Base-by-base conservation (phyloP, 2,113 vertebrate species). In the Clarias macrocephalus region DNA sequence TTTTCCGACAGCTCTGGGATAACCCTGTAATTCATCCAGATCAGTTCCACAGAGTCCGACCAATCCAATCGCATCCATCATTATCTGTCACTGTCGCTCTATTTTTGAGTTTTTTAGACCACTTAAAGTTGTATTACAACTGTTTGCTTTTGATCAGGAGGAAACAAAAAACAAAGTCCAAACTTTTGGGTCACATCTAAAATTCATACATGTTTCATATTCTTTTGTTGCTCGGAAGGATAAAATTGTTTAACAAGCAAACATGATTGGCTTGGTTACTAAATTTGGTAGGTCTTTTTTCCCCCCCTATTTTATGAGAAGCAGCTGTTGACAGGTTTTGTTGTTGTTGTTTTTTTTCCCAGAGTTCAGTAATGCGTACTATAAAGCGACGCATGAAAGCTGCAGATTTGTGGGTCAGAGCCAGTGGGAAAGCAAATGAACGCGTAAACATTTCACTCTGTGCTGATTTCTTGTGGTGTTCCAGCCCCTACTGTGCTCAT, bases 41-140 rank as follows among this genome's bases (percentile, higher is more conserved):
- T 92, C 90, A 72, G 83, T 86, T 86, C 85, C 79, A 82, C 82
- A 89, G 70, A 83, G 85, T 85, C 73, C 88, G 1, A 87, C 84
- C 91, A 65, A 42, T 82, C 75, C 93, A 93, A 89, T 91, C 88
- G 63, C 86, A 89, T 91, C 90, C 90, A 91, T 93, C 86, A 90
- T 94, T 90, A 91, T 60, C 88, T 92, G 90, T 92, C 89, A 90
- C 25, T 52, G 68, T 54, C 68, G 88, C 76, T 92, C 94, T 89
- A 92, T 91, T 95, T 91, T 93, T 85, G 87, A 86, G 80, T 91
- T 94, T 93, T 93, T 92, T 90, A 93, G 88, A 85, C 90, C 88
- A 82, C 84, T 91, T 91, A 79, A 82, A 87, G 91, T 89, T 63
- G 62, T 89, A 93, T 92, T 86, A 88, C 87, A 91, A 82, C 87